These are phyloP conservation scores for Panonychus citri DNA, from an alignment of 1,140 invertebrate genomes.

Conservation along the genomic window DNA sequence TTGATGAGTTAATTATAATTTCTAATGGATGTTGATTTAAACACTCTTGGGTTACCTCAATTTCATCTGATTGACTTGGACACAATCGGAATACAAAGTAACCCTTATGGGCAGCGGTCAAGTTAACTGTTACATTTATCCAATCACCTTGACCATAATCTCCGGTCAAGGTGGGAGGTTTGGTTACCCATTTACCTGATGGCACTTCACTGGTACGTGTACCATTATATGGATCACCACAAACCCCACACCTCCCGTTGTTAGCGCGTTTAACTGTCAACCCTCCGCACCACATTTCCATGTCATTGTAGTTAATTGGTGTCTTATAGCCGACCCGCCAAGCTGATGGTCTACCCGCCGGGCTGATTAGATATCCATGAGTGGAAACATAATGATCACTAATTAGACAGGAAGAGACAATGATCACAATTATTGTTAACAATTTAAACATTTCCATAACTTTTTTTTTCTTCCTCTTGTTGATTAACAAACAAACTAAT, in stretches of 20 bases:
- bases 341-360: constrained; percentile 53
- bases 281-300: constrained; percentile 68
- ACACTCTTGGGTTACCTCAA: constrained; percentile 24
- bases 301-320: constrained; percentile 59
- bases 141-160: constrained; percentile 58
- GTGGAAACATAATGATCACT: no score
- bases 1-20: background rate
- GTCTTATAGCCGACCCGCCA: constrained; percentile 53
- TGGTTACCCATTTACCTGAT: background rate
- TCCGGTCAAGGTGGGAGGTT: constrained; percentile 41
- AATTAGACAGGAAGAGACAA: no score
- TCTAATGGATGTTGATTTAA: constrained; percentile 14
- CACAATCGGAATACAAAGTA: constrained; percentile 55
- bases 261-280: constrained; percentile 39
- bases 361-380: constrained; percentile 59
- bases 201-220: constrained; percentile 67
- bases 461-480: no score
- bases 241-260: constrained; percentile 57
- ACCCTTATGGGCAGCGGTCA: constrained; percentile 22
- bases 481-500: no score
- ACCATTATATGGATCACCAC: constrained; percentile 50
- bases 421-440: no score
- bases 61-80: constrained; percentile 22
- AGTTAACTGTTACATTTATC: constrained; percentile 17
- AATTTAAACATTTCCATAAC: no score